Conservation (phyloP, 2,797 vertebrate genomes). For the Parambassis ranga region DNA sequence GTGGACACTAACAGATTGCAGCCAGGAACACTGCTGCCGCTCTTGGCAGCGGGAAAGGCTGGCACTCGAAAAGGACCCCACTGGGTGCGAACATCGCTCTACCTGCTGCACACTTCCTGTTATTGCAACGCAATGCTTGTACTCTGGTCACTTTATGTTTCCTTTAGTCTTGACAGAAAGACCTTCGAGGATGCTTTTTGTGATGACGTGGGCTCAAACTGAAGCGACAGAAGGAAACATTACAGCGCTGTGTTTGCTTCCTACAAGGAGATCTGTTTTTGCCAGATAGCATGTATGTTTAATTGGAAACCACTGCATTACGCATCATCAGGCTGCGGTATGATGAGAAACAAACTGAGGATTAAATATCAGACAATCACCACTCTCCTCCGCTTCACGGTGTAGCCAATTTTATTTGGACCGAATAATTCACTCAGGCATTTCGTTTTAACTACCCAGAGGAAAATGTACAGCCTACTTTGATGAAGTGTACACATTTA, state of each 20-base stretch:
- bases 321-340: constrained; percentile 18
- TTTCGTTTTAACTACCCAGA: constrained; percentile 55
- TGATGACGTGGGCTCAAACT: constrained; percentile 2
- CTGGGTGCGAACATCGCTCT: constrained; percentile 40
- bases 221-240: constrained; percentile 5
- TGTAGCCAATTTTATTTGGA: constrained; percentile 43
- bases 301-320: constrained; percentile 35
- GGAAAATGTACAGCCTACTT: constrained; percentile 53
- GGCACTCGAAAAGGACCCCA: constrained; percentile 44
- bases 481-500: constrained; percentile 61
- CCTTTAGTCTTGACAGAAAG: constrained; percentile 21
- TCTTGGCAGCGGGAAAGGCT: constrained; percentile 55
- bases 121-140: constrained; percentile 43
- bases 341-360: constrained; percentile 52
- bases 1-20: constrained; percentile 73
- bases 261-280: constrained; percentile 20
- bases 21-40: constrained; percentile 64
- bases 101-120: constrained; percentile 71
- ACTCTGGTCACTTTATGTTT: constrained; percentile 25
- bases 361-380: constrained; percentile 55
- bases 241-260: background rate
- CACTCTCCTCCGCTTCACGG: constrained; percentile 45
- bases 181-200: background rate
- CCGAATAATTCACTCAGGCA: constrained; percentile 41
- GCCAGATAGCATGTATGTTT: background rate